Evolutionary conservation across 1,140 invertebrate genomes (phyloP).

Genomic region (Anastrepha obliqua): DNA sequence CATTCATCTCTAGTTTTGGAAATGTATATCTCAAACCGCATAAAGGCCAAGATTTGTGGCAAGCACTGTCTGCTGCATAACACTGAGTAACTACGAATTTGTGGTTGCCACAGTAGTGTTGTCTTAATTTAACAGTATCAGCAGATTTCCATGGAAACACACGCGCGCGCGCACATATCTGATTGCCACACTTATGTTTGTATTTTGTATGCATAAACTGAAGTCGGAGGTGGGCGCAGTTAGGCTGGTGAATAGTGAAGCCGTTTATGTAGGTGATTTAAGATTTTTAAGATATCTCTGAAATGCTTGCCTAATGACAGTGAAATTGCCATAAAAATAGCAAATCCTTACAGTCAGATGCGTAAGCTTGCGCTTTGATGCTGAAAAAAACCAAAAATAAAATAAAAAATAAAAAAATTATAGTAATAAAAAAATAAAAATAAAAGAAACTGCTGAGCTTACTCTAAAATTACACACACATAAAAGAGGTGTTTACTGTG

Average conservation of each 20-base stretch:
- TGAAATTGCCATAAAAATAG: background rate
- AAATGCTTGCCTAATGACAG: background rate
- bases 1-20: background rate
- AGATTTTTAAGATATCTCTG: too few relatives aligned
- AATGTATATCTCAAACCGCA: background rate
- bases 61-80: constrained; percentile 37
- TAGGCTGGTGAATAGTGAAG: too few relatives aligned
- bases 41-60: constrained; percentile 30
- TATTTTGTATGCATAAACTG: too few relatives aligned
- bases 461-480: background rate
- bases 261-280: too few relatives aligned
- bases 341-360: too few relatives aligned
- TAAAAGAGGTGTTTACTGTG: background rate
- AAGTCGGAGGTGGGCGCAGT: too few relatives aligned
- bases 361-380: background rate
- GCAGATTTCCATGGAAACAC: background rate
- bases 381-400: background rate
- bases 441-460: background rate
- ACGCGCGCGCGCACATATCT: too few relatives aligned
- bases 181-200: too few relatives aligned
- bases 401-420: background rate
- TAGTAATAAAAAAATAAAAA: background rate
- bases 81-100: background rate
- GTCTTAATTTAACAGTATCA: constrained; percentile 16
- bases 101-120: background rate